Conservation (phyloP, 2,888 invertebrate species). For the Hydroisotoma schaefferi region DNA sequence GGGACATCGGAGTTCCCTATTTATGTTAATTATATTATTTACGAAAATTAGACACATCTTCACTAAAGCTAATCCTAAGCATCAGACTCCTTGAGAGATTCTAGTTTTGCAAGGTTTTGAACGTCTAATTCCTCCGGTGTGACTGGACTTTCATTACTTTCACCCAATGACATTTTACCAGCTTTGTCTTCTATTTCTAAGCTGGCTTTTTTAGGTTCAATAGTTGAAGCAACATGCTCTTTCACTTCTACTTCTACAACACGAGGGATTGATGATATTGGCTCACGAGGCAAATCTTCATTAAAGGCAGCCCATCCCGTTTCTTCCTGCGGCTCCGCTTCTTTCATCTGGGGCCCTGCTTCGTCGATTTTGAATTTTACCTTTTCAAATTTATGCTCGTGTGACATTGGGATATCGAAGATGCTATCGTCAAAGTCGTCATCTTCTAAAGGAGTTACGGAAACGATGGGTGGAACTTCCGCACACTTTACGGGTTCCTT, state of each 20-base stretch:
- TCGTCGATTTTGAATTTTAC: constrained; percentile 12
- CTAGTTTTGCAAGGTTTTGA: constrained; percentile 79
- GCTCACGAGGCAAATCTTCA: constrained; percentile 57
- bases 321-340: constrained; percentile 38
- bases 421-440: not conserved
- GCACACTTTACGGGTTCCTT: constrained; percentile 21
- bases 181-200: constrained; percentile 44
- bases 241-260: constrained; percentile 31
- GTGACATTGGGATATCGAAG: not conserved
- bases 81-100: constrained; percentile 85
- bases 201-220: constrained; percentile 31
- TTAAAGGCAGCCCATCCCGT: constrained; percentile 52
- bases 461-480: constrained; percentile 3
- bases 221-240: not conserved
- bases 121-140: constrained; percentile 84
- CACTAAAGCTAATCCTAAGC: no score
- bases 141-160: constrained; percentile 46
- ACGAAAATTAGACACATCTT: no score
- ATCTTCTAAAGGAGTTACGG: not conserved
- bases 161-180: constrained; percentile 28
- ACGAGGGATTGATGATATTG: constrained; percentile 29
- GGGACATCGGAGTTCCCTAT: no score
- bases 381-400: not conserved
- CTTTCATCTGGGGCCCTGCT: constrained; percentile 37
- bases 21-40: no score